Conservation (phyloP, 2,888 invertebrate genomes). For the Heteromurus nitidus region DNA sequence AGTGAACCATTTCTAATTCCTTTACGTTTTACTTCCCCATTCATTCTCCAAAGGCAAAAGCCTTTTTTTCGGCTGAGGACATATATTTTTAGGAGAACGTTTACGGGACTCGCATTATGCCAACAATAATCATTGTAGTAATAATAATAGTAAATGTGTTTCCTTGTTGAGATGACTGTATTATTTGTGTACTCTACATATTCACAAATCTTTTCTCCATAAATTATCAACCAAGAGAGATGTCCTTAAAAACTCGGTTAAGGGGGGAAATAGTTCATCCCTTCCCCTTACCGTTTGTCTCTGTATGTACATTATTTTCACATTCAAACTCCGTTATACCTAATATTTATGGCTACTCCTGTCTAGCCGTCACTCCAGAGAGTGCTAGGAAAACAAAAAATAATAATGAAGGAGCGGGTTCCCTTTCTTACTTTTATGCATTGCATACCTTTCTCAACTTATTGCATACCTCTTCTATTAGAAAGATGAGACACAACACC, state of each 20-base stretch:
- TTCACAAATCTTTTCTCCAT: conserved; percentile 41
- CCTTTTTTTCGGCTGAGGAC: too few species aligned
- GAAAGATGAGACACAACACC: conserved; percentile 7
- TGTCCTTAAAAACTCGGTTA: conserved; percentile 34
- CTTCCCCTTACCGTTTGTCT: neutral
- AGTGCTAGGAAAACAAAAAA: conserved; percentile 32
- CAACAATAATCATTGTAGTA: neutral
- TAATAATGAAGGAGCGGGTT: conserved; percentile 43
- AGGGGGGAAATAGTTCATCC: conserved; percentile 4
- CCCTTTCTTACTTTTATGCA: conserved; percentile 6
- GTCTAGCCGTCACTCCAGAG: neutral
- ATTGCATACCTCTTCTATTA: conserved; percentile 32
- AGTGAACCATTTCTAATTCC: conserved; percentile 51
- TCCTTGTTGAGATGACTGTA: conserved; percentile 7
- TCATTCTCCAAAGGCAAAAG: too few species aligned
- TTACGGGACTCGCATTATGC: conserved; percentile 50
- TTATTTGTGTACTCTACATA: conserved; percentile 33
- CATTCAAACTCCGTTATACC: conserved; percentile 47
- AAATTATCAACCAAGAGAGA: conserved; percentile 39
- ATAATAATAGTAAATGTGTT: conserved; percentile 19
- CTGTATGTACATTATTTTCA: conserved; percentile 18
- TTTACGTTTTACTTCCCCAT: conserved; percentile 30
- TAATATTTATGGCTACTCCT: conserved; percentile 43
- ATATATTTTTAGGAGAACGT: conserved; percentile 23
- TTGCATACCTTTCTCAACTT: conserved; percentile 17